Evolutionary conservation across 1,140 invertebrate species (phyloP).

Genomic region (Trichonephila clavata): DNA sequence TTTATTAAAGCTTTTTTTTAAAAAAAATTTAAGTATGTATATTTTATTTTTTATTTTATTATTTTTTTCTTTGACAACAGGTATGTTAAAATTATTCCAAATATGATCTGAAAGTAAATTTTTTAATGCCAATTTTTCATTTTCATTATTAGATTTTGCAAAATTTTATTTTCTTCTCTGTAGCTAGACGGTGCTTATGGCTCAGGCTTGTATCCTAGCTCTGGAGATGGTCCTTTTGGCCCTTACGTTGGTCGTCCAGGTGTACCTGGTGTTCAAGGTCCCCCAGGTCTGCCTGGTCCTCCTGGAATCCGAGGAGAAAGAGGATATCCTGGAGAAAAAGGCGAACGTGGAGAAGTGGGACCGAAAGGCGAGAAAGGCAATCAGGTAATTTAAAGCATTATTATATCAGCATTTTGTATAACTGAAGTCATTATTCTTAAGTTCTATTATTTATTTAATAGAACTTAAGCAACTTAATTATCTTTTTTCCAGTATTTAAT

Average conservation of each 20-base stretch:
- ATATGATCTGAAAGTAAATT: no score
- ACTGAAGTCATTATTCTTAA: background rate
- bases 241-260: constrained; percentile 69
- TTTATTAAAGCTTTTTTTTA: no score
- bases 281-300: constrained; percentile 63
- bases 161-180: background rate
- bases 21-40: no score
- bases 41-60: no score
- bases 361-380: constrained; percentile 71
- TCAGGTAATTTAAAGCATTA: background rate
- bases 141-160: background rate
- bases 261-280: constrained; percentile 62
- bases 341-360: constrained; percentile 55
- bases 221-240: constrained; percentile 74
- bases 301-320: constrained; percentile 66
- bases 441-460: background rate
- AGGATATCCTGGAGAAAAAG: constrained; percentile 73
- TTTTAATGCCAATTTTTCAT: background rate
- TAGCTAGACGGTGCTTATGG: constrained; percentile 72
- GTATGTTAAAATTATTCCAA: no score
- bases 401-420: background rate
- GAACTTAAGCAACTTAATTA: background rate
- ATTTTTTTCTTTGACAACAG: no score
- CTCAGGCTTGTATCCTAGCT: constrained; percentile 70
- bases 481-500: background rate